Evolutionary conservation across 2,888 invertebrate genomes (phyloP).

Genomic region (Scelioninae gen. 2): DNA sequence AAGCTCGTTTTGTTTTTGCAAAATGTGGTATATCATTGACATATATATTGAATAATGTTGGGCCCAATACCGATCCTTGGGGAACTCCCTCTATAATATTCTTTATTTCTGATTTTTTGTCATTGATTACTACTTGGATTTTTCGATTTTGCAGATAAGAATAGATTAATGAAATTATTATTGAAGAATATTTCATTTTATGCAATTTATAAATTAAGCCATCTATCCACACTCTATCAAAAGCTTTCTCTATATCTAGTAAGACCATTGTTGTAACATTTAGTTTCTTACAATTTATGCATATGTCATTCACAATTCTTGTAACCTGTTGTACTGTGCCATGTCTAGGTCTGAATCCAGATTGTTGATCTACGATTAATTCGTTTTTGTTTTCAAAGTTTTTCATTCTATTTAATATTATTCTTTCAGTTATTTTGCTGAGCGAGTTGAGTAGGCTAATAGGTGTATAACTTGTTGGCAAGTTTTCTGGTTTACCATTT

Average conservation of each 20-base stretch:
- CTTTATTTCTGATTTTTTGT: slow-evolving; percentile 2
- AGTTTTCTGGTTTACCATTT: slow-evolving; percentile 34
- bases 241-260: slow-evolving; percentile 56
- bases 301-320: slow-evolving; percentile 64
- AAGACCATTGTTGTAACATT: slow-evolving; percentile 64
- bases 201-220: slow-evolving; percentile 67
- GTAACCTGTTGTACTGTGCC: slow-evolving; percentile 65
- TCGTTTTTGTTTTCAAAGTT: slow-evolving; percentile 53
- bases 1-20: slow-evolving; percentile 36
- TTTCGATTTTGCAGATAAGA: slow-evolving; percentile 62
- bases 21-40: slow-evolving; percentile 55
- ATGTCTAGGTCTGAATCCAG: slow-evolving; percentile 66
- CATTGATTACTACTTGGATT: slow-evolving; percentile 60
- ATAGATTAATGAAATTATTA: slow-evolving; percentile 61
- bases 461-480: slow-evolving; percentile 55
- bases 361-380: slow-evolving; percentile 60
- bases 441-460: slow-evolving; percentile 56
- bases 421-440: slow-evolving; percentile 49
- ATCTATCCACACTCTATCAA: slow-evolving; percentile 67
- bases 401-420: slow-evolving; percentile 47
- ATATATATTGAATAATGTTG: slow-evolving; percentile 61
- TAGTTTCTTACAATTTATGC: slow-evolving; percentile 62
- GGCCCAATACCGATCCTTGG: slow-evolving; percentile 60
- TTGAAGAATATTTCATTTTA: slow-evolving; percentile 54
- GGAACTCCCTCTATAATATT: slow-evolving; percentile 51